Evolutionary conservation across 2,113 vertebrate genomes (phyloP).

Genomic region (Potamarius usumacintae): DNA sequence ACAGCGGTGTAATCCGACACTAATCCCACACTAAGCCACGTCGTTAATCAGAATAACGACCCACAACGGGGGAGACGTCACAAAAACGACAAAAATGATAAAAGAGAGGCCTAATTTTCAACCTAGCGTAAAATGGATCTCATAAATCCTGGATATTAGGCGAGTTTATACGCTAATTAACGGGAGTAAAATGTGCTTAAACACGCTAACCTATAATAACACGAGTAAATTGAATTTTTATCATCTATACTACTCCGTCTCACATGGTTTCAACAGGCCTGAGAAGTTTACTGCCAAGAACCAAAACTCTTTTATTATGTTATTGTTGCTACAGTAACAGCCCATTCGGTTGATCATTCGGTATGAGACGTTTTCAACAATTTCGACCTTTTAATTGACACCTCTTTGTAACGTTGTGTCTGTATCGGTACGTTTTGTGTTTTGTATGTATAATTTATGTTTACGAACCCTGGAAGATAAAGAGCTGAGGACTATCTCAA

Average conservation of each 20-base stretch:
- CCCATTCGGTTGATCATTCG: background rate
- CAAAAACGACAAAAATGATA: constrained; percentile 1
- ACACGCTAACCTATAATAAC: background rate
- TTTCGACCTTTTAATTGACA: too few species aligned
- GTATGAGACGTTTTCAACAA: too few species aligned
- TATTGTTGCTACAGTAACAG: background rate
- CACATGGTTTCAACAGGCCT: background rate
- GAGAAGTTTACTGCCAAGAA: background rate
- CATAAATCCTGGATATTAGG: background rate
- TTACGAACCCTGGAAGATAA: too few species aligned
- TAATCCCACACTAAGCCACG: constrained; percentile 50
- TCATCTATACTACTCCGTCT: background rate
- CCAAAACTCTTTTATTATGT: background rate
- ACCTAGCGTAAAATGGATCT: background rate
- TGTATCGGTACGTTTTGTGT: too few species aligned
- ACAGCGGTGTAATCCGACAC: constrained; percentile 49
- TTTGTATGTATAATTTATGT: too few species aligned
- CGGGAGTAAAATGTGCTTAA: background rate
- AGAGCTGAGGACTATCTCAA: too few species aligned
- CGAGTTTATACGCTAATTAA: background rate
- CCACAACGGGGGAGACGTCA: background rate
- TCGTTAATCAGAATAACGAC: constrained; percentile 61
- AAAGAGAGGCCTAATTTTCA: background rate
- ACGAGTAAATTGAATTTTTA: background rate
- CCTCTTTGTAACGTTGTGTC: too few species aligned